Conservation (phyloP, 2,797 vertebrate genomes). For the Nannoperca australis region DNA sequence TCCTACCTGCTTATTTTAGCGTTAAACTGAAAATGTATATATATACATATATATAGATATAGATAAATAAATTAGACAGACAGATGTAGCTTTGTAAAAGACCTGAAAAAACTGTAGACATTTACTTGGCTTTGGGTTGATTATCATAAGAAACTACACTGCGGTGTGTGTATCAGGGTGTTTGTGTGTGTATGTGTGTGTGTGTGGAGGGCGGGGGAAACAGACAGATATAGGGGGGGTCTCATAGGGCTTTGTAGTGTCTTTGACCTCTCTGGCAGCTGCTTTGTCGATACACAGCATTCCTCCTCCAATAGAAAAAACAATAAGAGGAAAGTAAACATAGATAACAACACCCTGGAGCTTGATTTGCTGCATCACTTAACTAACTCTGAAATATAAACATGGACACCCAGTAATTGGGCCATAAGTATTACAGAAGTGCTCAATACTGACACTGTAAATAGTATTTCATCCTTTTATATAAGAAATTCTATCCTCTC, state of each 20-base stretch:
- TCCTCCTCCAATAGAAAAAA: conserved; percentile 45
- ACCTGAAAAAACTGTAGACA: too few species aligned
- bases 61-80: too few species aligned
- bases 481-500: conserved; percentile 22
- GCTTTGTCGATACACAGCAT: conserved; percentile 38
- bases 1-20: too few species aligned
- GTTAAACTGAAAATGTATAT: too few species aligned
- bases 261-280: conserved; percentile 65
- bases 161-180: neutral
- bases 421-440: conserved; percentile 17
- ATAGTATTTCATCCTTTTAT: conserved; percentile 26
- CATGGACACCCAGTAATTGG: conserved; percentile 35
- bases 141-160: neutral
- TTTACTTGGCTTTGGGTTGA: neutral
- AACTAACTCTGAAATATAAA: conserved; percentile 57
- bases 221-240: conserved; percentile 44
- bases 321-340: conserved; percentile 52
- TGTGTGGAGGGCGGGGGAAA: conserved; percentile 15
- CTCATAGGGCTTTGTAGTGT: conserved; percentile 52
- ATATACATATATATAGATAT: too few species aligned
- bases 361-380: conserved; percentile 64
- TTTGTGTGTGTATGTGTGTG: neutral
- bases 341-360: conserved; percentile 55
- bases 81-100: too few species aligned
- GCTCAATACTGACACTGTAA: neutral